These are phyloP conservation scores for Esox niger DNA, from an alignment of 2,113 vertebrate genomes.

Conservation along the genomic window DNA sequence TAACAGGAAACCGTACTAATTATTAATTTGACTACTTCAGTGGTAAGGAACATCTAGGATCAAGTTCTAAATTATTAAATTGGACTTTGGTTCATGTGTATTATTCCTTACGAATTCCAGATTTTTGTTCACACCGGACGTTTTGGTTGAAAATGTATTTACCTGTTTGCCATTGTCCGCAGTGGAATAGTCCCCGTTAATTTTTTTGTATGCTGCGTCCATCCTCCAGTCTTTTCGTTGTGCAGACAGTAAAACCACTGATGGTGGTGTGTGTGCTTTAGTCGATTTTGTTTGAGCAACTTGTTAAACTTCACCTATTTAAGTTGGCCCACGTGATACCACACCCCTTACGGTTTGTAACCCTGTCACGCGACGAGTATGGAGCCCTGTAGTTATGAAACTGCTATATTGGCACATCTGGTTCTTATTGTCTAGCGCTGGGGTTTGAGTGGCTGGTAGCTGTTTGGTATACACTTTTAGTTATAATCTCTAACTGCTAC, in stretches of 20 bases:
- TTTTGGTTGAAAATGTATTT: background rate
- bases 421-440: constrained; percentile 34
- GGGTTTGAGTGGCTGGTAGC: background rate
- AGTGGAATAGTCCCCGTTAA: constrained; percentile 46
- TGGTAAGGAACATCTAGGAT: no score
- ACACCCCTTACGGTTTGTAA: constrained; percentile 39
- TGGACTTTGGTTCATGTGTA: no score
- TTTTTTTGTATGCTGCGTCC: constrained; percentile 61
- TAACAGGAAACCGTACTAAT: no score
- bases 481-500: background rate
- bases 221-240: constrained; percentile 45
- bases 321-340: constrained; percentile 59
- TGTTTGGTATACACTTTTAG: background rate
- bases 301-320: constrained; percentile 35
- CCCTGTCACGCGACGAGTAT: constrained; percentile 49
- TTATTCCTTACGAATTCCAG: background rate
- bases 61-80: background rate
- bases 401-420: constrained; percentile 45
- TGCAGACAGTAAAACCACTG: constrained; percentile 20
- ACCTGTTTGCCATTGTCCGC: constrained; percentile 9
- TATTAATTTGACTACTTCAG: no score
- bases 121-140: background rate
- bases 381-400: constrained; percentile 33
- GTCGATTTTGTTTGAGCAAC: constrained; percentile 14
- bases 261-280: constrained; percentile 21